Base-by-base conservation (phyloP, 2,113 vertebrate species). In the Lonchura striata region DNA sequence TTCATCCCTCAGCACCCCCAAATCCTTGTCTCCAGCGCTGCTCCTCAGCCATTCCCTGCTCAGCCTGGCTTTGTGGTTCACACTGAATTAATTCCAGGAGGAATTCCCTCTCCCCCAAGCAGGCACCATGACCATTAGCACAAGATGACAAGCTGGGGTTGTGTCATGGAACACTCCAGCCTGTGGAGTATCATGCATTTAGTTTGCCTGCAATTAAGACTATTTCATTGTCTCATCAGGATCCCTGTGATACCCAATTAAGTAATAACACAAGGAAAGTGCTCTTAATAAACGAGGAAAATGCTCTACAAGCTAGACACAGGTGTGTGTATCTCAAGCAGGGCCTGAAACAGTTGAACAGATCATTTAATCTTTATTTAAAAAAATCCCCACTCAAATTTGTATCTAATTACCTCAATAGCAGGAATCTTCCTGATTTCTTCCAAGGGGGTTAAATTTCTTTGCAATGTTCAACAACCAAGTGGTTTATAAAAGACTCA, bases 201-300 rank as follows among this genome's bases (percentile, higher is more conserved):
- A 74, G 44, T 70, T 74, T 83, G 90, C 68, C 72, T 79, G 94
- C 96, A 98, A 98, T 98, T 97, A 97, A 97, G 84, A 96, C 90
- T 88, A 52, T 96, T 97, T 94, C 95, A 94, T 94, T 97, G 93
- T 97, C 97, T 97, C 95, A 96, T 88, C 95, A 94, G 85, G 83
- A 76, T 97, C 92, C 94, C 88, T 66, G 59, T 68, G 94, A 94
- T 90, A 96, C 74, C 93, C 95, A 98, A 96, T 97, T 97, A 98
- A 97, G 87, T 91, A 97, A 96, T 96, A 98, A 96, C 95, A 95
- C 60, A 72, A 91, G 86, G 79, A 80, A 96, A 95, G 88, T 88
- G 76, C 86, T 97, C 96, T 97, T 98, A 97, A 98, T 97, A 98
- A 97, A 35, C 28, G 93, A 97, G 91, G 78, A 91, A 97, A 97